phyloP scores from a whole-genome alignment of 2,113 vertebrate species.

The Leucoraja erinaceus region DNA sequence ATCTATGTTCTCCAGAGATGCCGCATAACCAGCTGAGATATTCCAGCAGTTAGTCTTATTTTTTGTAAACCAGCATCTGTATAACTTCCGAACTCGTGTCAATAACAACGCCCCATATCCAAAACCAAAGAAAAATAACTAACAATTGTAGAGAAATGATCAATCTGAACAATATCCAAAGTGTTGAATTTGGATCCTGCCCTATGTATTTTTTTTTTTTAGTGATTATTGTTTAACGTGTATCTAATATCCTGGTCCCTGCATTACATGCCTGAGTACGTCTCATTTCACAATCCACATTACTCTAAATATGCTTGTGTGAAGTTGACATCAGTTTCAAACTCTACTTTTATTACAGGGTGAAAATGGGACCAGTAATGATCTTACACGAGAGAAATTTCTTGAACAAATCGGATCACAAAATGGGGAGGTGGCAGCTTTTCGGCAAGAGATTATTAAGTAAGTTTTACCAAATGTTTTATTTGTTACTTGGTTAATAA shows the following conservation, averaged over 20 bases:
- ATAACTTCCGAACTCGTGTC: too few relatives aligned
- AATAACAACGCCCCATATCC: too few relatives aligned
- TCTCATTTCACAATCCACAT: neutral
- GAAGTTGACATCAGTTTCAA: neutral
- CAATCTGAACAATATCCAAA: too few relatives aligned
- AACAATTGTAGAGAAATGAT: too few relatives aligned
- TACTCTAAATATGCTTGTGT: neutral
- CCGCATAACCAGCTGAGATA: too few relatives aligned
- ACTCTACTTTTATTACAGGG: conserved; percentile 56
- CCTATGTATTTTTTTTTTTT: too few relatives aligned
- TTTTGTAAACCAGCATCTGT: too few relatives aligned
- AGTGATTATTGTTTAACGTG: neutral
- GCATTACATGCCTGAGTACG: neutral
- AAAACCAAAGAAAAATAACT: too few relatives aligned
- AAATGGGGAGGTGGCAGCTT: conserved; percentile 79
- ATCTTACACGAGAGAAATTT: conserved; percentile 57
- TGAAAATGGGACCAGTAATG: conserved; percentile 66
- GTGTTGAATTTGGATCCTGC: too few relatives aligned
- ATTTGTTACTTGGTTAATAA: conserved; percentile 19
- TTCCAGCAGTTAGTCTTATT: too few relatives aligned
- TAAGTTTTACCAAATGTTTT: conserved; percentile 55
- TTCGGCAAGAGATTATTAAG: conserved; percentile 78
- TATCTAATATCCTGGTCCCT: neutral
- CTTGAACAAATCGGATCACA: conserved; percentile 71
- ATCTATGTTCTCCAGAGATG: too few relatives aligned